These are phyloP conservation scores for Psephotus haematonotus DNA, from an alignment of 2,113 vertebrate genomes.

Conservation along the genomic window DNA sequence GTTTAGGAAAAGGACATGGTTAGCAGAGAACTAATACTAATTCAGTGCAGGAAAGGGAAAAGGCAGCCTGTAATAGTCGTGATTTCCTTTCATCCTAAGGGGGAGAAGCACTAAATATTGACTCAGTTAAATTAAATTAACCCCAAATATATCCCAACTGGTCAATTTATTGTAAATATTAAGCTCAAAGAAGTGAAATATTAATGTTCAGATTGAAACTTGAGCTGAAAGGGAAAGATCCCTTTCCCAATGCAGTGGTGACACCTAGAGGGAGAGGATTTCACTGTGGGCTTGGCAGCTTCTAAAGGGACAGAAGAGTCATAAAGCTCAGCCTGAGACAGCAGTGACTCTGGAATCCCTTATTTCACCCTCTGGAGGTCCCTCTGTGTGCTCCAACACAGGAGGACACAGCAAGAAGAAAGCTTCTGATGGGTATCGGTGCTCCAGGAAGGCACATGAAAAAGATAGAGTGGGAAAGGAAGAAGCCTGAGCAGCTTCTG, in stretches of 20 bases:
- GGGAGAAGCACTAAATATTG: neutral
- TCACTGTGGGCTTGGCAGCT: neutral
- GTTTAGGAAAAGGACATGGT: neutral
- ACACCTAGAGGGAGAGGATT: constrained; percentile 37
- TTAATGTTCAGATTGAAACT: fast-evolving
- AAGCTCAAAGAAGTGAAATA: neutral
- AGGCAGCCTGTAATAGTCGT: neutral
- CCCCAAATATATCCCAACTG: fast-evolving
- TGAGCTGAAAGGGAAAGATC: neutral
- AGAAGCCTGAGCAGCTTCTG: neutral
- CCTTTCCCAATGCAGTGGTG: neutral
- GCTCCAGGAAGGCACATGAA: neutral
- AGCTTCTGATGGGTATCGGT: fast-evolving
- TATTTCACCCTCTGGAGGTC: no score
- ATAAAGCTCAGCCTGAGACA: neutral
- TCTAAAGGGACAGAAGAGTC: neutral
- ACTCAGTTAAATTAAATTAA: fast-evolving
- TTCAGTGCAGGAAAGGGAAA: neutral
- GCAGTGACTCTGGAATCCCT: neutral
- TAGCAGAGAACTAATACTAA: neutral
- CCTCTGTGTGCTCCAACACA: neutral
- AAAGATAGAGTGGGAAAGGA: neutral
- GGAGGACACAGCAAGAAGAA: neutral
- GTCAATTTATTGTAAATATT: neutral
- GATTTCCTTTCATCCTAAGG: neutral